Conservation (phyloP, 1,140 invertebrate species). For the Ceratina japonica region DNA sequence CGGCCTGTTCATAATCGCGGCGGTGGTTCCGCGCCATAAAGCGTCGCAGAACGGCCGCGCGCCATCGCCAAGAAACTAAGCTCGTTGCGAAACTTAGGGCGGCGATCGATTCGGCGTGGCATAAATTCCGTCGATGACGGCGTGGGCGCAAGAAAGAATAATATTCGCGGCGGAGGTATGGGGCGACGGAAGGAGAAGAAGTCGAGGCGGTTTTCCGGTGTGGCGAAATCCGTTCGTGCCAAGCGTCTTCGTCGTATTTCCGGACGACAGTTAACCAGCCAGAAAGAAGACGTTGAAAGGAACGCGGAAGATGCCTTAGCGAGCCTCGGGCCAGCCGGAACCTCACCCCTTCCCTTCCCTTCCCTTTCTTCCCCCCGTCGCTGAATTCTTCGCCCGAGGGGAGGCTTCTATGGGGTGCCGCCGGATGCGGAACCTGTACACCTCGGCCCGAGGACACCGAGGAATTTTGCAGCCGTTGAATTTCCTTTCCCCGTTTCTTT, state of each 20-base stretch:
- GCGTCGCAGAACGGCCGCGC: too few relatives aligned
- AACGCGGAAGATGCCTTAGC: slow-evolving; percentile 37
- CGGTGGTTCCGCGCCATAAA: too few relatives aligned
- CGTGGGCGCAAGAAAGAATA: not conserved
- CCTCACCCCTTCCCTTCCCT: not conserved
- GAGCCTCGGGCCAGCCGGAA: slow-evolving; percentile 33
- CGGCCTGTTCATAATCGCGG: not conserved
- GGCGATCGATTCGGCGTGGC: not conserved
- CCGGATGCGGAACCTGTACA: not conserved
- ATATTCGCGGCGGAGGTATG: not conserved
- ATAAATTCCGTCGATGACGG: not conserved
- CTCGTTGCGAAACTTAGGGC: too few relatives aligned
- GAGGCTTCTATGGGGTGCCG: slow-evolving; percentile 7
- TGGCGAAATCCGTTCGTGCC: slow-evolving; percentile 10
- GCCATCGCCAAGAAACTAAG: too few relatives aligned
- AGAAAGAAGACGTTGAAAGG: slow-evolving; percentile 40
- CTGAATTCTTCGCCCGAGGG: slow-evolving; percentile 39
- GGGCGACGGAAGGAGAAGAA: not conserved
- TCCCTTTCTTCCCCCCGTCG: too few relatives aligned
- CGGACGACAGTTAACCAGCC: slow-evolving; percentile 50
- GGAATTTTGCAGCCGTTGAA: slow-evolving; percentile 50
- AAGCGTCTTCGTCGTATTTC: slow-evolving; percentile 49
- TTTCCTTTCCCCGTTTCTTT: slow-evolving; percentile 37
- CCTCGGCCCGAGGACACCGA: slow-evolving; percentile 41
- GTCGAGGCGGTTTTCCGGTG: slow-evolving; percentile 22